These are phyloP conservation scores for Neosilurus mollespiculum DNA, from an alignment of 2,797 vertebrate species.

Conservation along the genomic window DNA sequence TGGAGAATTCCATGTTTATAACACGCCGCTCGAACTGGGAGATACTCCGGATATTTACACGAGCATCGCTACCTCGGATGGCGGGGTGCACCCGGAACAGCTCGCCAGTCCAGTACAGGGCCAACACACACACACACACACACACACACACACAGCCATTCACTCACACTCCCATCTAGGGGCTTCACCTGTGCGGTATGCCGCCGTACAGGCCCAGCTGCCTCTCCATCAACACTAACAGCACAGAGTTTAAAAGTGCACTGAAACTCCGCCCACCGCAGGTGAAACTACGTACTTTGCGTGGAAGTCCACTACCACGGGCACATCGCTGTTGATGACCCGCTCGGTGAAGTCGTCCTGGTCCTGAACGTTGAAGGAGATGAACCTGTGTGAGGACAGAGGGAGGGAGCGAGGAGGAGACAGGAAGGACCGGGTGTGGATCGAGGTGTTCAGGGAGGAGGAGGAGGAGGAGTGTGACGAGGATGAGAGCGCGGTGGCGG, in stretches of 20 bases:
- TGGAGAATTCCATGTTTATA: not conserved
- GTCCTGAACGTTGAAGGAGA: conserved; percentile 90
- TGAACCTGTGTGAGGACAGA: conserved; percentile 61
- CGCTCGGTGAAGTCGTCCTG: conserved; percentile 89
- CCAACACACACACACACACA: not conserved
- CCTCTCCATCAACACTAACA: not conserved
- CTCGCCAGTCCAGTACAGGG: too few relatives aligned
- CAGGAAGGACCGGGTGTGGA: conserved; percentile 55
- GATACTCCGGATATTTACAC: not conserved
- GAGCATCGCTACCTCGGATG: too few relatives aligned
- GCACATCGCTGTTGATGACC: conserved; percentile 88
- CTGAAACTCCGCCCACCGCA: not conserved
- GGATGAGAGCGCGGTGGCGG: not conserved
- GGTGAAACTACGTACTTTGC: conserved; percentile 77
- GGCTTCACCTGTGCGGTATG: not conserved
- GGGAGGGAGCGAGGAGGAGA: conserved; percentile 59
- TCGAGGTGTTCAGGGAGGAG: conserved; percentile 52
- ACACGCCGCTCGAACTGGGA: not conserved
- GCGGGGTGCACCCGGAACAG: too few relatives aligned
- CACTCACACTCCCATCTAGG: not conserved
- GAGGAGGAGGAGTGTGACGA: conserved; percentile 57
- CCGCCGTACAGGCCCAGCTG: not conserved
- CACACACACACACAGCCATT: not conserved
- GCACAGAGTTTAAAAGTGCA: not conserved
- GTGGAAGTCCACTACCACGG: conserved; percentile 91